Evolutionary conservation across 2,888 invertebrate species (phyloP).

Genomic region (Drosophila antonietae): DNA sequence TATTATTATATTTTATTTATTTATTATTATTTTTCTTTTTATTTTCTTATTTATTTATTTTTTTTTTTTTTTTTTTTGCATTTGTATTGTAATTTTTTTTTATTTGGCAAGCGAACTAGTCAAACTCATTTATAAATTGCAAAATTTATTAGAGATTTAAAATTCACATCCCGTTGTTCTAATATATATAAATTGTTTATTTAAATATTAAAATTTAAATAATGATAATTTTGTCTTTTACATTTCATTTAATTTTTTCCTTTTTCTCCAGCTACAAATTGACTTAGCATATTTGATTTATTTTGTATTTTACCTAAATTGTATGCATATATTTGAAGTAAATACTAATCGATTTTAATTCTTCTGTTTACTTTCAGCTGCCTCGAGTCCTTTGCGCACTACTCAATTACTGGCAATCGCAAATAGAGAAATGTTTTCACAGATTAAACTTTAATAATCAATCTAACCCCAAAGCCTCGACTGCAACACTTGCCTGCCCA

Average conservation of each 20-base stretch:
- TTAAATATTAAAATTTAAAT: background rate
- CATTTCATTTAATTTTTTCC: background rate
- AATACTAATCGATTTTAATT: background rate
- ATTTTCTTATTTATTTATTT: too few species aligned
- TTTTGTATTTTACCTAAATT: background rate
- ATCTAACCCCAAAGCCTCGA: conserved; percentile 12
- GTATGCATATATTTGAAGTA: background rate
- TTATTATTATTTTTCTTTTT: too few species aligned
- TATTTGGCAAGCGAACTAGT: background rate
- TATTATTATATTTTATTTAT: too few species aligned
- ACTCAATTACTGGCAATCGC: conserved; percentile 12
- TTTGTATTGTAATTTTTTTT: too few species aligned
- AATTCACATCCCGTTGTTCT: background rate
- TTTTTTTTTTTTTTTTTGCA: too few species aligned
- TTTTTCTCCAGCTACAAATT: too few species aligned
- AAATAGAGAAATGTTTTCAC: conserved; percentile 37
- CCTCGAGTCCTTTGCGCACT: background rate
- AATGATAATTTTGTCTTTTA: background rate
- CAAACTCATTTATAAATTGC: background rate
- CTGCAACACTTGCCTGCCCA: conserved; percentile 11
- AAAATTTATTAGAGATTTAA: too few species aligned
- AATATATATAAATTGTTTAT: background rate
- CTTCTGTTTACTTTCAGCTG: background rate
- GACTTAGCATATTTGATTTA: background rate
- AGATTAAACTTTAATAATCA: conserved; percentile 64